Percentiles rank a stretch among this genome's conserved stretches.
Conservation (phyloP, 2,888 invertebrate genomes). For the Tenthredo amoena region DNA sequence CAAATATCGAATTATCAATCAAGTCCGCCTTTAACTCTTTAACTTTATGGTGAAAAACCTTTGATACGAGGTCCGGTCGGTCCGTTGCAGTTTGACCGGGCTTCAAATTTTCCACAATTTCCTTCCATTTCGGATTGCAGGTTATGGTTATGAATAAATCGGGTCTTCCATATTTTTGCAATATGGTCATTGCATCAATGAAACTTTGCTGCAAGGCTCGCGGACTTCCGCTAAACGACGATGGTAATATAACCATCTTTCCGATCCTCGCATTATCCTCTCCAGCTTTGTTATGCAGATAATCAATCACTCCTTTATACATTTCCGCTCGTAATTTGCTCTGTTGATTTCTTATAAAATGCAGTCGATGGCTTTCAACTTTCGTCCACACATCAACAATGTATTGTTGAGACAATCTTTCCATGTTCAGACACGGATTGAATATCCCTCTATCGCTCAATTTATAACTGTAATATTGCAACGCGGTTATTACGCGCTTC, state of each 20-base stretch:
- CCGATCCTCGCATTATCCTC: slow-evolving; percentile 60
- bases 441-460: too few relatives aligned
- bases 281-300: slow-evolving; percentile 59
- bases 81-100: slow-evolving; percentile 62
- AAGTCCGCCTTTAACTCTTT: too few relatives aligned
- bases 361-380: too few relatives aligned
- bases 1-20: too few relatives aligned
- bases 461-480: too few relatives aligned
- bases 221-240: slow-evolving; percentile 68
- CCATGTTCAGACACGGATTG: too few relatives aligned
- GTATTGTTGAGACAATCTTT: too few relatives aligned
- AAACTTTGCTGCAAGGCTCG: slow-evolving; percentile 70
- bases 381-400: too few relatives aligned
- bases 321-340: too few relatives aligned
- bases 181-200: slow-evolving; percentile 76
- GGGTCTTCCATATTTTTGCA: slow-evolving; percentile 73
- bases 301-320: slow-evolving; percentile 62
- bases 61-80: slow-evolving; percentile 71
- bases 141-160: slow-evolving; percentile 75
- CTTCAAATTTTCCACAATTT: slow-evolving; percentile 69
- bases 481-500: too few relatives aligned
- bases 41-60: slow-evolving; percentile 68
- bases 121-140: slow-evolving; percentile 74
- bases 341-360: too few relatives aligned
- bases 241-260: slow-evolving; percentile 68